A percentile compares a stretch with the other conserved stretches of the same genome.
Evolutionary conservation across 1,140 invertebrate species (phyloP).

Genomic region (Triops longicaudatus): DNA sequence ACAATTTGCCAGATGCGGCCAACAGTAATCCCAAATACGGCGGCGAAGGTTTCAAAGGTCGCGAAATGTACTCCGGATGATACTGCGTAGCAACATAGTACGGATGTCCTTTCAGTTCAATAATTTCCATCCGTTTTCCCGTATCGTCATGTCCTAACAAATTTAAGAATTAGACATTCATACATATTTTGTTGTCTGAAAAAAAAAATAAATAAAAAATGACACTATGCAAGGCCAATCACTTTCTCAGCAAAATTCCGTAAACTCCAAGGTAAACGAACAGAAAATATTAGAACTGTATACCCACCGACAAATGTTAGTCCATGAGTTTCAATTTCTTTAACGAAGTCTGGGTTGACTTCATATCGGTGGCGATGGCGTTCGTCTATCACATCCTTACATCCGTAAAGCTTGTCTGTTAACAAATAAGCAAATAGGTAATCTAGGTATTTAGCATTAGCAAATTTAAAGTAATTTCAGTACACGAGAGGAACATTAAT

Average conservation of each 20-base stretch:
- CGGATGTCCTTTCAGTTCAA: slow-evolving; percentile 62
- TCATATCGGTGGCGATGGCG: slow-evolving; percentile 94
- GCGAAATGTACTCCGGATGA: slow-evolving; percentile 93
- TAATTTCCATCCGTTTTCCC: slow-evolving; percentile 57
- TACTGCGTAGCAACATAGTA: slow-evolving; percentile 95
- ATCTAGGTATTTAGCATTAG: too few relatives aligned
- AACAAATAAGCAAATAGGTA: slow-evolving; percentile 24
- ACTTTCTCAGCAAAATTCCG: too few relatives aligned
- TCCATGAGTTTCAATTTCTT: slow-evolving; percentile 66
- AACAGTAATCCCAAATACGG: slow-evolving; percentile 91
- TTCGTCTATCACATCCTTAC: slow-evolving; percentile 76
- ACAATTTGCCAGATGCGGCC: slow-evolving; percentile 67
- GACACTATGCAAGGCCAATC: too few relatives aligned
- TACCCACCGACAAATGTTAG: slow-evolving; percentile 79
- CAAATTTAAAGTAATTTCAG: too few relatives aligned
- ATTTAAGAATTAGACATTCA: neutral
- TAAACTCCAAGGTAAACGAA: too few relatives aligned
- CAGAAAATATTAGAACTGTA: too few relatives aligned
- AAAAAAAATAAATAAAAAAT: slow-evolving; percentile 14
- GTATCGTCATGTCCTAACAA: slow-evolving; percentile 62
- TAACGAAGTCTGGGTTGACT: slow-evolving; percentile 84
- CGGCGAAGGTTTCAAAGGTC: slow-evolving; percentile 86
- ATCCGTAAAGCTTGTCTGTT: slow-evolving; percentile 72
- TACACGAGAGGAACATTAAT: slow-evolving; percentile 20
- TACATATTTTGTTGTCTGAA: neutral